A percentile compares a stretch with the other conserved stretches of the same genome.
phyloP scores from a whole-genome alignment of 2,113 vertebrate genomes.

The Elephantulus edwardii region DNA sequence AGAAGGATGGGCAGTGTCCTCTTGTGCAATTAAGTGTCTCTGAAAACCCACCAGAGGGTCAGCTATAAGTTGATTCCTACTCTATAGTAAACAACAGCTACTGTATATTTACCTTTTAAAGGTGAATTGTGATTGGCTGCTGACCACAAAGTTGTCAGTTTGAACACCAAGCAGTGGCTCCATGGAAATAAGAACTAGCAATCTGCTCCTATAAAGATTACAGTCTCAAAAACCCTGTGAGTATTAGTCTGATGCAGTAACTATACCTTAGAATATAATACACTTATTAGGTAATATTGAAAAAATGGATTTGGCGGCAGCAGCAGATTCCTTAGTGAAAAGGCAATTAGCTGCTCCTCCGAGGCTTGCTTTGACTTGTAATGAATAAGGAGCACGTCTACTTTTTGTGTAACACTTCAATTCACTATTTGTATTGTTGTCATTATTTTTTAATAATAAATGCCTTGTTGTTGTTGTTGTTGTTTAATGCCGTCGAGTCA shows the following conservation, averaged over 20 bases:
- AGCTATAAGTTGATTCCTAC: no score
- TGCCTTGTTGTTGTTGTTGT: background rate
- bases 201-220: background rate
- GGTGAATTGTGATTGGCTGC: background rate
- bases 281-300: background rate
- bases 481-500: no score
- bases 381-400: background rate
- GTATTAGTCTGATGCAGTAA: background rate
- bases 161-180: background rate
- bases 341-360: background rate
- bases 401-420: background rate
- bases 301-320: background rate
- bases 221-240: background rate
- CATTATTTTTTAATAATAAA: background rate
- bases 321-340: background rate
- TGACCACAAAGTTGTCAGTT: background rate
- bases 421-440: background rate
- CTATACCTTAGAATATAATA: background rate
- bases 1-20: no score
- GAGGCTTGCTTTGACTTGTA: background rate
- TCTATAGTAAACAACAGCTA: background rate
- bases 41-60: no score
- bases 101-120: background rate
- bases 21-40: no score
- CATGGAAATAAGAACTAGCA: background rate